phyloP scores from a whole-genome alignment of 1,140 invertebrate species.

The Latrodectus geometricus region DNA sequence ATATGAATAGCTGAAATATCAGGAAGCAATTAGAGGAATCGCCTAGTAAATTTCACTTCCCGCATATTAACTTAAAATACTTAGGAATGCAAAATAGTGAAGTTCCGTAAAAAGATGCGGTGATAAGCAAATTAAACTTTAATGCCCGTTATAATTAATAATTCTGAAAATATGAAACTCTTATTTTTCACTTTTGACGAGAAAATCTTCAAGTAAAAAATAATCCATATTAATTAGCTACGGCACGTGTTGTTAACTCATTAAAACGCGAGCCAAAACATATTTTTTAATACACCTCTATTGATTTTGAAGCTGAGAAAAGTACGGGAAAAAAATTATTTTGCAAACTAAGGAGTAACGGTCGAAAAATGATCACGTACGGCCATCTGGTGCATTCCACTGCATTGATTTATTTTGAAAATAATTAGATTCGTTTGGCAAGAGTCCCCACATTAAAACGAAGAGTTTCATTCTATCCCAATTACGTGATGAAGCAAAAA shows the following conservation, averaged over 20 bases:
- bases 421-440: slow-evolving; percentile 50
- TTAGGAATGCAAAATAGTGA: too few species aligned
- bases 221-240: slow-evolving; percentile 40
- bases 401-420: slow-evolving; percentile 50
- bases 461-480: not conserved
- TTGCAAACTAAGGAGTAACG: slow-evolving; percentile 46
- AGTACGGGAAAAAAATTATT: slow-evolving; percentile 23
- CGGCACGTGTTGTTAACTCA: slow-evolving; percentile 47
- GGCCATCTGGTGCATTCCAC: slow-evolving; percentile 29
- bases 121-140: slow-evolving; percentile 36
- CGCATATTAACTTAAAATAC: too few species aligned
- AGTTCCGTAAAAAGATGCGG: not conserved
- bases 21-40: too few species aligned
- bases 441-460: not conserved
- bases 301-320: slow-evolving; percentile 45
- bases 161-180: slow-evolving; percentile 3
- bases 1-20: too few species aligned
- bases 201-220: slow-evolving; percentile 9
- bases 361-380: slow-evolving; percentile 49
- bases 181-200: slow-evolving; percentile 32
- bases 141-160: slow-evolving; percentile 40
- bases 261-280: slow-evolving; percentile 32
- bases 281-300: slow-evolving; percentile 29
- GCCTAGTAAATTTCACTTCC: too few species aligned
- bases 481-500: not conserved